Evolutionary conservation across 1,140 invertebrate species (phyloP).

Genomic region (Oscheius sp.): DNA sequence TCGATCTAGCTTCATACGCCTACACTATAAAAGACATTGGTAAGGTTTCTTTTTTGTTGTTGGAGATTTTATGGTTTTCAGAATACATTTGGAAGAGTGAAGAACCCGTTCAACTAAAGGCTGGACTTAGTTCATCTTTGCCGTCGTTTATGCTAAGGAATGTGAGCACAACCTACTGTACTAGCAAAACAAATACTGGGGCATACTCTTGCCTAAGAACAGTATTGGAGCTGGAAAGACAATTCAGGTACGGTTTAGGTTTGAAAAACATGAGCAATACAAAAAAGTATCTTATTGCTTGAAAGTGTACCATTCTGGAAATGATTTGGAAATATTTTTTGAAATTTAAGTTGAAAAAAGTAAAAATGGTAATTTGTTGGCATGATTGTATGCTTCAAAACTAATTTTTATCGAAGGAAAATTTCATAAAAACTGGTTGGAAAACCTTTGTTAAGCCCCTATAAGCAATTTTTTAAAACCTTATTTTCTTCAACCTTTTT

Average conservation of each 20-base stretch:
- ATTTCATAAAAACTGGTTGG: too few relatives aligned
- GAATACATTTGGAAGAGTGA: constrained; percentile 77
- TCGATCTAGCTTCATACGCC: constrained; percentile 75
- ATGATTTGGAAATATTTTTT: too few relatives aligned
- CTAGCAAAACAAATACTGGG: constrained; percentile 91
- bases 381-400: too few relatives aligned
- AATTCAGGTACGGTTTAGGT: constrained; percentile 76
- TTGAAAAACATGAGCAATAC: too few relatives aligned
- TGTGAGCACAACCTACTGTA: constrained; percentile 86
- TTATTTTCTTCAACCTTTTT: too few relatives aligned
- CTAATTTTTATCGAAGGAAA: too few relatives aligned
- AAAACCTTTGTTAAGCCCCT: too few relatives aligned
- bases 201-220: constrained; percentile 94
- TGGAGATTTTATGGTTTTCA: constrained; percentile 34
- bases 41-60: constrained; percentile 29
- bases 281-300: too few relatives aligned
- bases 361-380: constrained; percentile 9
- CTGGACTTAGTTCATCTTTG: constrained; percentile 76
- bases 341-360: too few relatives aligned
- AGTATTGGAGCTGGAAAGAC: constrained; percentile 87
- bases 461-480: too few relatives aligned
- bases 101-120: constrained; percentile 87
- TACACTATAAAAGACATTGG: constrained; percentile 59
- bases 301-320: too few relatives aligned
- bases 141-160: constrained; percentile 88